Evolutionary conservation across 2,888 invertebrate genomes (phyloP).

Genomic region (Dryobota labecula): DNA sequence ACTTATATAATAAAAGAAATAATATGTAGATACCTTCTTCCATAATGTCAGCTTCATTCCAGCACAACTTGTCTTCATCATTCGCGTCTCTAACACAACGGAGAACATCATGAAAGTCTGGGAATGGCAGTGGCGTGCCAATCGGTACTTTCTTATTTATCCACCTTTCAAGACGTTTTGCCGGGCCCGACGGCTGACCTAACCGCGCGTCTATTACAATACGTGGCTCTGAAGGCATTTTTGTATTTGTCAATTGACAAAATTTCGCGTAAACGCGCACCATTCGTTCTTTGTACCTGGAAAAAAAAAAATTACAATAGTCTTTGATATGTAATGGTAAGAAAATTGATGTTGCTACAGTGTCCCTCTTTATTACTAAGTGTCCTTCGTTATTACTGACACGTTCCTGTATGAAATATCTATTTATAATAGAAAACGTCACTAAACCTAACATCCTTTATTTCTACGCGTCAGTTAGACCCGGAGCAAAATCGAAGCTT

Average conservation of each 20-base stretch:
- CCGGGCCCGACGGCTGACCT: conserved; percentile 83
- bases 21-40: conserved; percentile 80
- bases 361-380: not conserved
- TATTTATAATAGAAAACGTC: not conserved
- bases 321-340: not conserved
- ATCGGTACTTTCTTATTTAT: conserved; percentile 85
- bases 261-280: conserved; percentile 90
- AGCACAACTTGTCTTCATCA: conserved; percentile 81
- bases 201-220: conserved; percentile 80
- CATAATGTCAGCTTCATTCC: conserved; percentile 85
- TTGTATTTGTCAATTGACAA: conserved; percentile 91
- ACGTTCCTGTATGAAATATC: not conserved
- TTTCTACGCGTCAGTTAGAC: not conserved
- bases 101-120: conserved; percentile 90
- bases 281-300: conserved; percentile 87
- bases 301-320: conserved; percentile 18
- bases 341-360: no score
- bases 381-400: not conserved
- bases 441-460: not conserved
- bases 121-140: conserved; percentile 85
- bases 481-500: not conserved
- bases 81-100: conserved; percentile 84
- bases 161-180: conserved; percentile 82
- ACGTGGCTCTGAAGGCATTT: conserved; percentile 86
- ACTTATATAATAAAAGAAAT: conserved; percentile 2